phyloP scores from a whole-genome alignment of 2,113 vertebrate genomes.

The Gavia stellata region DNA sequence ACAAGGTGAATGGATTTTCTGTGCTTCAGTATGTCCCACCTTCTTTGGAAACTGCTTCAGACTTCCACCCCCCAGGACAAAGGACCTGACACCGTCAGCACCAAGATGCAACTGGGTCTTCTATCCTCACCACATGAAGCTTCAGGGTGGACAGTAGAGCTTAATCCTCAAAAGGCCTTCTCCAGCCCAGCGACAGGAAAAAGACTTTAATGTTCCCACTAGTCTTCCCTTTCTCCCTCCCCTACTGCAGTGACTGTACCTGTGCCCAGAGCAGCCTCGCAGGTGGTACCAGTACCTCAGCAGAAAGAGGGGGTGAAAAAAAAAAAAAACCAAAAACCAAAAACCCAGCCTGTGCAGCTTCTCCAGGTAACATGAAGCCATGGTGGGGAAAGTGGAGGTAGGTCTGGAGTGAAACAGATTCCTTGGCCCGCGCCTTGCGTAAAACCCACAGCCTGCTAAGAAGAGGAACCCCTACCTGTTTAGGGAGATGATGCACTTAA shows the following conservation, averaged over 20 bases:
- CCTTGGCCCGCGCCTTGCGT: neutral
- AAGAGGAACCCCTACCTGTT: neutral
- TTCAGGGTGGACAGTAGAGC: neutral
- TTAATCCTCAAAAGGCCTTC: neutral
- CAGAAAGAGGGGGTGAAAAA: neutral
- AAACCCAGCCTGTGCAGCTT: neutral
- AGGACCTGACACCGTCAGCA: neutral
- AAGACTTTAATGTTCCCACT: neutral
- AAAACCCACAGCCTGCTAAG: neutral
- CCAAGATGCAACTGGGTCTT: neutral
- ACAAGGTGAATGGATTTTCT: neutral
- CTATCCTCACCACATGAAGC: neutral
- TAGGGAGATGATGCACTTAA: neutral
- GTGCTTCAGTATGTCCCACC: neutral
- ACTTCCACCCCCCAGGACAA: neutral
- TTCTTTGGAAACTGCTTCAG: neutral
- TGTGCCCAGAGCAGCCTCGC: neutral
- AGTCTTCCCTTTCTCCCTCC: neutral
- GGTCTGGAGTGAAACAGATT: neutral
- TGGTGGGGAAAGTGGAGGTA: neutral
- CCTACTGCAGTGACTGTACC: neutral
- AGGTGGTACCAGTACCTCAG: neutral
- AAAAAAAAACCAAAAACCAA: neutral
- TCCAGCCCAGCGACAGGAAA: neutral
- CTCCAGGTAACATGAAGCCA: neutral